A percentile compares a stretch with the other conserved stretches of the same genome.
These are phyloP conservation scores for Eriocheir sinensis DNA, from an alignment of 1,140 invertebrate genomes.

Conservation along the genomic window DNA sequence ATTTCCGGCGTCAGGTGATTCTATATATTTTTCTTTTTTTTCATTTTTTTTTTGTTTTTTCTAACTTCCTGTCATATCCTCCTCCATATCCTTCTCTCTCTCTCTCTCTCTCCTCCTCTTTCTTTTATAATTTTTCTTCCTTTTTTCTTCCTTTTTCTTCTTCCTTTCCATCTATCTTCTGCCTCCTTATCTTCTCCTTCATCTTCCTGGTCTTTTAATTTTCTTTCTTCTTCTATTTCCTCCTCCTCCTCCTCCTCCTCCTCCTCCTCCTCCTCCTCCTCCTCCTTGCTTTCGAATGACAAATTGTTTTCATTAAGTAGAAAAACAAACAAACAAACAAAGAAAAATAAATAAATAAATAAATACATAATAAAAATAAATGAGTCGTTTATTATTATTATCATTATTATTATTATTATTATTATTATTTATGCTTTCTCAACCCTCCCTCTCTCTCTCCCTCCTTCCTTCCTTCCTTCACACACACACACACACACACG, in stretches of 20 bases:
- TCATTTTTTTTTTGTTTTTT: background rate
- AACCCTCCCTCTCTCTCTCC: background rate
- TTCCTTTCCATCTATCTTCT: background rate
- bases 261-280: background rate
- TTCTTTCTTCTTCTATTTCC: background rate
- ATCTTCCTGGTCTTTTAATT: no score
- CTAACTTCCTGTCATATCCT: background rate
- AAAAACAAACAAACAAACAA: no score
- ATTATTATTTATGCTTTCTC: no score
- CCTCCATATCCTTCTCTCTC: background rate
- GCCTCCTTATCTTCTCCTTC: background rate
- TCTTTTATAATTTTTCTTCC: background rate
- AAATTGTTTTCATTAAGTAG: no score
- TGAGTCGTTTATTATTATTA: no score
- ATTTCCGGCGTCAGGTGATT: background rate
- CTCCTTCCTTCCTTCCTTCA: background rate
- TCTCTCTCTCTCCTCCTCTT: background rate
- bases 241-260: background rate
- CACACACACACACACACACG: background rate
- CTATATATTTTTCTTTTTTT: background rate
- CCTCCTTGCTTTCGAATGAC: no score
- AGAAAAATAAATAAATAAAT: no score
- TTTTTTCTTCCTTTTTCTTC: background rate
- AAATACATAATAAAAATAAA: no score
- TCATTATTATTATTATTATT: no score